A percentile compares a stretch with the other conserved stretches of the same genome.
Conservation (phyloP, 2,888 invertebrate species). For the Tachina fera region DNA sequence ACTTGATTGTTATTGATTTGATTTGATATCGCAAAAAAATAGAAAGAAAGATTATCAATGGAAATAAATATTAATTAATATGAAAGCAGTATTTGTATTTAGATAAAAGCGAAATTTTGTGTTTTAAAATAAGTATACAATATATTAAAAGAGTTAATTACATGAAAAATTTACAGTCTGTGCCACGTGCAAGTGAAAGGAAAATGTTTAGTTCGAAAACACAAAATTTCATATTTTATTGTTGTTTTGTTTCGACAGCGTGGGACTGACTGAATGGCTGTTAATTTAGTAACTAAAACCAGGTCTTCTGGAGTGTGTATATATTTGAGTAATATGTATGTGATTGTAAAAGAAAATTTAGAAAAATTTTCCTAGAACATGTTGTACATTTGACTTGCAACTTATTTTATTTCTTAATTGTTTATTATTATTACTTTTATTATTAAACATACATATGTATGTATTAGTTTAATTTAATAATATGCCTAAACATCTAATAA, state of each 20-base stretch:
- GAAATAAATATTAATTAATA: conserved; percentile 21
- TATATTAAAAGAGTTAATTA: background rate
- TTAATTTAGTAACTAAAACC: background rate
- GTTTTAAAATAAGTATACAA: conserved; percentile 12
- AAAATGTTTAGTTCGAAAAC: no score
- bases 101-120: conserved; percentile 4
- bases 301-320: background rate
- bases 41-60: conserved; percentile 27
- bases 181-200: no score
- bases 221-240: no score
- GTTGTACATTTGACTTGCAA: conserved; percentile 48
- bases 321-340: conserved; percentile 27
- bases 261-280: no score
- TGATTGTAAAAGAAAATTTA: conserved; percentile 40
- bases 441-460: background rate
- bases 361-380: conserved; percentile 37
- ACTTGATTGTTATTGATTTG: conserved; percentile 36
- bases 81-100: conserved; percentile 44
- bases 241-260: no score
- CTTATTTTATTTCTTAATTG: conserved; percentile 30
- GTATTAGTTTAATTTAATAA: conserved; percentile 26
- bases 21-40: conserved; percentile 45
- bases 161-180: no score
- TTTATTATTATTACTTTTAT: conserved; percentile 21
- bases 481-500: conserved; percentile 16